Conservation (phyloP, 2,113 vertebrate genomes). For the Limnothrissa miodon region DNA sequence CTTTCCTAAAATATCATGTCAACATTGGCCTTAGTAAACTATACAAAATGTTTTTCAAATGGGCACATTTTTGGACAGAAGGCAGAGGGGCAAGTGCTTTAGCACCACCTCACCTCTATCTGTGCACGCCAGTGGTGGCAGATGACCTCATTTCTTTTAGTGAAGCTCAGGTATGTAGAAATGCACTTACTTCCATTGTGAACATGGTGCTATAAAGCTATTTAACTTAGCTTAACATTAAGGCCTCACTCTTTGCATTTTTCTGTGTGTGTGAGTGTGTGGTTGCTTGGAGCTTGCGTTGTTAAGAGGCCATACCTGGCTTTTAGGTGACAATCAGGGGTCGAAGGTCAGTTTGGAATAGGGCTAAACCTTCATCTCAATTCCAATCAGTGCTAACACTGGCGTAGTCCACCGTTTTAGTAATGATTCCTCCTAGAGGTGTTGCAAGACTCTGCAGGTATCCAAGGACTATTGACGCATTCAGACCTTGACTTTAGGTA, state of each 20-base stretch:
- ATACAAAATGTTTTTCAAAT: too few relatives aligned
- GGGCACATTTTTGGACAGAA: too few relatives aligned
- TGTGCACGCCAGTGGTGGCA: too few relatives aligned
- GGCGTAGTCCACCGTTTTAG: not conserved
- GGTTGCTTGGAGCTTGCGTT: constrained; percentile 21
- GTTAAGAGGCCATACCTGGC: constrained; percentile 30
- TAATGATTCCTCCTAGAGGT: not conserved
- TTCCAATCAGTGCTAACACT: not conserved
- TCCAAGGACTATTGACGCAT: not conserved
- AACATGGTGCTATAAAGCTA: constrained; percentile 21
- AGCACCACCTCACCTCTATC: too few relatives aligned
- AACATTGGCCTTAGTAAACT: too few relatives aligned
- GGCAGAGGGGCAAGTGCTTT: too few relatives aligned
- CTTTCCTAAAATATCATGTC: too few relatives aligned
- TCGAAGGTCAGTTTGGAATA: not conserved
- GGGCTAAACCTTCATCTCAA: not conserved
- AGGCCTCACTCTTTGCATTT: not conserved
- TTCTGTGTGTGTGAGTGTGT: not conserved
- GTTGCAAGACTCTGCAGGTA: not conserved
- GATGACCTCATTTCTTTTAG: not conserved
- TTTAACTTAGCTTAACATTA: constrained; percentile 21
- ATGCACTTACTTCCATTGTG: not conserved
- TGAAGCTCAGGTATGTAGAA: not conserved
- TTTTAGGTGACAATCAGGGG: not conserved
- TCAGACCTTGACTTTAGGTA: constrained; percentile 7